These are phyloP conservation scores for Gryllus bimaculatus DNA, from an alignment of 1,140 invertebrate genomes.

Conservation along the genomic window DNA sequence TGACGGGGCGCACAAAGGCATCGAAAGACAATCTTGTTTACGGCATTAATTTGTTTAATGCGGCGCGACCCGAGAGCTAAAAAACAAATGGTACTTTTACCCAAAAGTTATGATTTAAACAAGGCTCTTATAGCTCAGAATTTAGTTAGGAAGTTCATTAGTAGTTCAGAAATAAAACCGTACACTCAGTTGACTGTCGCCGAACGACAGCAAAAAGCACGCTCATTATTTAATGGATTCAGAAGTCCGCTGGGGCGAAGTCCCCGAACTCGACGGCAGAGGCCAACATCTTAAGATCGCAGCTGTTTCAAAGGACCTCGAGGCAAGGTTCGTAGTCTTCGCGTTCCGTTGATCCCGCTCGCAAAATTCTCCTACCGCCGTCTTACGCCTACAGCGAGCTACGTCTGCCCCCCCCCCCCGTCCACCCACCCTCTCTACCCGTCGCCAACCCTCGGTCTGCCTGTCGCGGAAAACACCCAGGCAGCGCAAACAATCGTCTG, in stretches of 20 bases:
- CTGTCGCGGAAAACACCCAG: too few species aligned
- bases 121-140: neutral
- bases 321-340: neutral
- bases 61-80: too few species aligned
- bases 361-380: too few species aligned
- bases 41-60: too few species aligned
- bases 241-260: neutral
- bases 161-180: neutral
- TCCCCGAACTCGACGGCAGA: neutral
- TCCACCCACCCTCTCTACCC: too few species aligned
- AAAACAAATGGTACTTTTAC: too few species aligned
- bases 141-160: neutral
- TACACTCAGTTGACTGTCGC: neutral
- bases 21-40: too few species aligned
- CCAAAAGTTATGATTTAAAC: too few species aligned
- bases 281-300: neutral
- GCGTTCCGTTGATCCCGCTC: neutral
- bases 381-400: too few species aligned
- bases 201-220: neutral
- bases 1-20: too few species aligned
- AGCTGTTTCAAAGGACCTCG: neutral
- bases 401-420: neutral
- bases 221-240: slow-evolving; percentile 5
- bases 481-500: neutral
- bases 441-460: too few species aligned